Percentiles rank a stretch among this genome's conserved stretches.
Evolutionary conservation across 1,140 invertebrate genomes (phyloP).

Genomic region (Phymorhynchus buccinoides): DNA sequence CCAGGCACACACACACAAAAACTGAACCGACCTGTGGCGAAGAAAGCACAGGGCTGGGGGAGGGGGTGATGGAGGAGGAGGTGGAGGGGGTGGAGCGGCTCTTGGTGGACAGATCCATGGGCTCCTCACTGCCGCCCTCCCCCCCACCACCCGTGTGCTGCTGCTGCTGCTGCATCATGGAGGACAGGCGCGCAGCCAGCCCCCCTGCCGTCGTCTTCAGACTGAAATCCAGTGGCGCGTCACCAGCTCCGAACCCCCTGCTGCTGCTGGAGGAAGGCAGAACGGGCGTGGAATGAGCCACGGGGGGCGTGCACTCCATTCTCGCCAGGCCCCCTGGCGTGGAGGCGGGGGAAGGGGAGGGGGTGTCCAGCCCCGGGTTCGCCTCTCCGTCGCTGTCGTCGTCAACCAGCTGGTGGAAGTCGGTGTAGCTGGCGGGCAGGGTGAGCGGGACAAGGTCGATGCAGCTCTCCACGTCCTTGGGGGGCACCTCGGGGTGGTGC

Average conservation of each 20-base stretch:
- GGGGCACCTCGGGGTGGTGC: conserved; percentile 68
- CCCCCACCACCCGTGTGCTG: not conserved
- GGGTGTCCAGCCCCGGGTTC: conserved; percentile 23
- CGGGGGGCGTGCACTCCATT: conserved; percentile 43
- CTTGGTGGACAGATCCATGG: conserved; percentile 65
- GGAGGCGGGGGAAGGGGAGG: conserved; percentile 25
- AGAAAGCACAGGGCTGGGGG: not conserved
- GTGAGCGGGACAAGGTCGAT: conserved; percentile 37
- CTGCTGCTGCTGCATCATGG: not conserved
- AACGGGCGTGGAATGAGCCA: conserved; percentile 55
- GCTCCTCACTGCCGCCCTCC: conserved; percentile 46
- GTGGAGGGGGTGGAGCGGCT: conserved; percentile 12
- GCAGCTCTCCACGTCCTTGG: conserved; percentile 62
- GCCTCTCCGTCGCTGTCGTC: conserved; percentile 40
- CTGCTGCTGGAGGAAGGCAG: conserved; percentile 43
- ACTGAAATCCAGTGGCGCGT: conserved; percentile 84
- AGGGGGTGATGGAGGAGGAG: conserved; percentile 5
- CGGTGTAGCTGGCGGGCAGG: conserved; percentile 39
- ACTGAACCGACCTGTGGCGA: conserved; percentile 6
- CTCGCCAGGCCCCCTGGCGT: conserved; percentile 15
- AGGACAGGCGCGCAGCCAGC: conserved; percentile 19
- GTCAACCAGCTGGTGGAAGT: conserved; percentile 49
- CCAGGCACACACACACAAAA: no score
- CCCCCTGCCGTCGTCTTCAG: conserved; percentile 80
- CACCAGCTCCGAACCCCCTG: not conserved